Evolutionary conservation across 2,797 vertebrate genomes (phyloP), one percentile per base, ranked within the genome.

Genomic region (Mionectes olivaceus): DNA sequence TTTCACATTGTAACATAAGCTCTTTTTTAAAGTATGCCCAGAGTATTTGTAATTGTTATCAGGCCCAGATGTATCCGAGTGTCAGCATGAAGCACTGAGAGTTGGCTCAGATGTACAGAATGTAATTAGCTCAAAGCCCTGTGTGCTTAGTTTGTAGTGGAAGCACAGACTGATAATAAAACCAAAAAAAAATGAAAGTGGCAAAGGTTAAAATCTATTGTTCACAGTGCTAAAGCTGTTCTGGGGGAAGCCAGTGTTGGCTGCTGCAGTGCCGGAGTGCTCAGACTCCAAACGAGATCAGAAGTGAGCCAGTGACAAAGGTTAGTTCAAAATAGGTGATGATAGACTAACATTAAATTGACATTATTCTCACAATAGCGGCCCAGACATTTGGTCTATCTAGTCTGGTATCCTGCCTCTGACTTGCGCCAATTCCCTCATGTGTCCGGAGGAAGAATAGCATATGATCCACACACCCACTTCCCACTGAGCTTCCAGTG

Each of bases 11-110:
- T 97, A 98, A 98, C 95, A 95, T 97, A 97, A 98, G 97, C 95
- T 97, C 95, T 94, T 96, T 96, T 96, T 96, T 95, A 97, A 98
- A 97, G 98, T 96, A 97, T 96, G 94, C 97, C 96, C 95, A 95
- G 97, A 97, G 97, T 97, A 97, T 98, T 97, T 97, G 97, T 98
- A 98, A 98, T 97, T 98, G 97, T 98, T 98, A 98, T 97, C 97
- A 96, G 97, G 97, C 96, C 97, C 97, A 98, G 97, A 98, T 98
- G 97, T 97, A 96, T 94, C 96, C 94, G 81, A 97, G 96, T 97
- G 97, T 98, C 97, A 98, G 94, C 91, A 19, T 94, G 97, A 97
- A 97, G 94, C 96, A 97, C 91, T 89, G 95, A 93, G 94, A 94
- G 87, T 97, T 98, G 97, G 97, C 97, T 98, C 95, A 69, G 95